phyloP scores from a whole-genome alignment of 2,113 vertebrate genomes.

The Corythaixoides concolor region DNA sequence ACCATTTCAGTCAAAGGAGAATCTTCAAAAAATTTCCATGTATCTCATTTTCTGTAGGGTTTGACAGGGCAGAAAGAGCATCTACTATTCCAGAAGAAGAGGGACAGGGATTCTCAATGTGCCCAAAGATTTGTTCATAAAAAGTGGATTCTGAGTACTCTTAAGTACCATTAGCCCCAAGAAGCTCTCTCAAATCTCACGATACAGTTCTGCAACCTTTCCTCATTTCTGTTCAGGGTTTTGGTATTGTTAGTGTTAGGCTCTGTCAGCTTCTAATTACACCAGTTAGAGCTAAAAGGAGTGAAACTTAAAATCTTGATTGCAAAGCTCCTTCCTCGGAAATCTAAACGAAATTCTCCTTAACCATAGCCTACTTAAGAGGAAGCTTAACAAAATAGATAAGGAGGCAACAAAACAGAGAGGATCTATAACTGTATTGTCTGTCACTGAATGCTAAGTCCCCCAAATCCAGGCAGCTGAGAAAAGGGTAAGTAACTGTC shows the following conservation, averaged over 20 bases:
- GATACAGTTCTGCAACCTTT: not conserved
- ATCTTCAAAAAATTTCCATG: not conserved
- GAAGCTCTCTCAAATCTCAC: not conserved
- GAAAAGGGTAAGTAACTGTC: not conserved
- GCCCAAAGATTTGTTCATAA: not conserved
- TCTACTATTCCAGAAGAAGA: not conserved
- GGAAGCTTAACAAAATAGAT: not conserved
- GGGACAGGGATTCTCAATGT: constrained; percentile 1
- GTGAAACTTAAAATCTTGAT: not conserved
- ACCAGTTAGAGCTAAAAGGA: not conserved
- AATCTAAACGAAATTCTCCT: not conserved
- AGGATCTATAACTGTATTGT: not conserved
- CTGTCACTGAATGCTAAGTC: not conserved
- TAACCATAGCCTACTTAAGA: not conserved
- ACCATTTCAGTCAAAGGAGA: not conserved
- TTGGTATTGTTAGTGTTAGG: not conserved
- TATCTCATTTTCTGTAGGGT: not conserved
- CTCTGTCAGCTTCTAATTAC: not conserved
- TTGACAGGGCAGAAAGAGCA: not conserved
- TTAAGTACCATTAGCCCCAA: not conserved
- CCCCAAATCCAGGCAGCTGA: not conserved
- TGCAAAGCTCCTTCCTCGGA: not conserved
- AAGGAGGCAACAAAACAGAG: not conserved
- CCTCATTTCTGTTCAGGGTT: not conserved
- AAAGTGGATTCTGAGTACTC: not conserved